phyloP scores from a whole-genome alignment of 2,888 invertebrate species.

The Peribatodes rhomboidaria region DNA sequence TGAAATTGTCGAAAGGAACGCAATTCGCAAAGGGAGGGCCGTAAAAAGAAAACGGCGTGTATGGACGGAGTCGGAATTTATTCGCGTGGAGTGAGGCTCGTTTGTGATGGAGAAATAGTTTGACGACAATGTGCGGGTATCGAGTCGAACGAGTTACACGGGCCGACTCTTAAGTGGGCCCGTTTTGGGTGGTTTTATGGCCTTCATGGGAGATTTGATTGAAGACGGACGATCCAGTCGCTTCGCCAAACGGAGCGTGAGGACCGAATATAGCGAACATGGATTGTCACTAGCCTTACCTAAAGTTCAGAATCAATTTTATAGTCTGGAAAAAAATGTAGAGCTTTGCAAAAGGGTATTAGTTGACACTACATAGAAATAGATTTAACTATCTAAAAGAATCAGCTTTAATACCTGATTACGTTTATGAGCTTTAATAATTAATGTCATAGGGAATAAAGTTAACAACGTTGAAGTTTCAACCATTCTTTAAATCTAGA shows the following conservation, averaged over 20 bases:
- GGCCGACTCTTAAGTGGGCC: slow-evolving; percentile 27
- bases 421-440: too few relatives aligned
- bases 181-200: slow-evolving; percentile 21
- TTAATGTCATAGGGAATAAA: too few relatives aligned
- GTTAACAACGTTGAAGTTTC: too few relatives aligned
- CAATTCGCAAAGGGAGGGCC: slow-evolving; percentile 68
- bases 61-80: slow-evolving; percentile 57
- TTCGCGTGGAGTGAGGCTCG: slow-evolving; percentile 41
- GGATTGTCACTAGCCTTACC: too few relatives aligned
- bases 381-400: too few relatives aligned
- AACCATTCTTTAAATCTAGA: too few relatives aligned
- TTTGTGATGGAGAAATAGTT: slow-evolving; percentile 25
- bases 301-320: too few relatives aligned
- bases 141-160: slow-evolving; percentile 28
- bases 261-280: too few relatives aligned
- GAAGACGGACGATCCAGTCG: neutral
- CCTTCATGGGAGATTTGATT: slow-evolving; percentile 21
- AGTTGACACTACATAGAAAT: too few relatives aligned
- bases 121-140: slow-evolving; percentile 36
- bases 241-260: neutral
- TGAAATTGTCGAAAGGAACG: slow-evolving; percentile 76
- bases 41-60: slow-evolving; percentile 58
- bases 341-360: too few relatives aligned
- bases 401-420: too few relatives aligned
- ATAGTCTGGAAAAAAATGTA: too few relatives aligned